Evolutionary conservation across 2,113 vertebrate species (phyloP), one percentile per base, ranked within the genome.

Genomic region (Dendrocopos noguchii): DNA sequence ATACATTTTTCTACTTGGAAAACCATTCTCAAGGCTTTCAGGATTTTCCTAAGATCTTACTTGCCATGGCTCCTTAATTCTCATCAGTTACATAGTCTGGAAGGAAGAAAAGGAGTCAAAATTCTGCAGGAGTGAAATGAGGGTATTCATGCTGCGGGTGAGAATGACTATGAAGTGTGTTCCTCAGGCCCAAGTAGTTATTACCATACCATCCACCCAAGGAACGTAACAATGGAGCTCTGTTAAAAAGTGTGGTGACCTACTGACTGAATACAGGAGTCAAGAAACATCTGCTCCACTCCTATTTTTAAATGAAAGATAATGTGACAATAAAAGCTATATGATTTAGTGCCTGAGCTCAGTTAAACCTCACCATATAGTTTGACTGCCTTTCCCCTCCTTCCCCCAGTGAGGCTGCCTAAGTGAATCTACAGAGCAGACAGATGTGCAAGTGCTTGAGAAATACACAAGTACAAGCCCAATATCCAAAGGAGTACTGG

Each of bases 251-350:
- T 42, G 56, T 84, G 64, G 21, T 93, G 95, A 95, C 88, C 88
- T 20, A 80, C 75, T 93, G 92, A 82, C 89, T 92, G 91, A 80
- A 75, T 14, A 67, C 87, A 84, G 91, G 91, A 95, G 93, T 94
- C 96, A 85, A 94, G 95, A 83, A 96, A 96, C 96, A 96, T 96
- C 95, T 96, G 96, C 94, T 96, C 87, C 29, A 10, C 25, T 94
- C 86, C 92, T 87, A 92, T 78, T 91, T 56, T 50, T 90, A 94
- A 96, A 94, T 94, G 79, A 84, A 84, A 93, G 95, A 80, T 88
- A 90, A 88, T 75, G 87, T 94, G 95, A 94, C 93, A 97, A 87
- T 94, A 85, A 94, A 86, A 93, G 76, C 64, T 73, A 52, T 57
- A 75, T 94, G 95, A 97, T 96, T 97, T 94, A 96, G 79, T 83